These are phyloP conservation scores for Lutraria lutraria DNA, from an alignment of 2,888 invertebrate species.

Conservation along the genomic window DNA sequence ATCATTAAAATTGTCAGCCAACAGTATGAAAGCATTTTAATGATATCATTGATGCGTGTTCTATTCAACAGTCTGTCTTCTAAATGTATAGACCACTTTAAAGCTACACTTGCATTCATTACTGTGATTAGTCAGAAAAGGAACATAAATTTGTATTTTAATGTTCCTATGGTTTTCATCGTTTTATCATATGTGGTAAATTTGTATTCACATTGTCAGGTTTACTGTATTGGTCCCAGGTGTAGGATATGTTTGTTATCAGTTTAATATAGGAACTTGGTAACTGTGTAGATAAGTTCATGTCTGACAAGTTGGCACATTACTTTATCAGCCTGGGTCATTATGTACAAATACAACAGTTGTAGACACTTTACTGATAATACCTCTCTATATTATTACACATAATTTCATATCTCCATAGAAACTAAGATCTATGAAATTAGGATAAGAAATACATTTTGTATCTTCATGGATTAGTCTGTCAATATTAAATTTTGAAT, in stretches of 20 bases:
- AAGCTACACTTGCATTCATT: no score
- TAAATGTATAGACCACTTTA: no score
- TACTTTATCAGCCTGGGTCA: background rate
- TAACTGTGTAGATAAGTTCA: background rate
- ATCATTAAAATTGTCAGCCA: no score
- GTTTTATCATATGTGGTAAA: slow-evolving; percentile 4
- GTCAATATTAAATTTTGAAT: background rate
- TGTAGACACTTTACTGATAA: background rate
- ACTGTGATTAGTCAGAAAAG: no score
- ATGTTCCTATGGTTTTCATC: background rate
- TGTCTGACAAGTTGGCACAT: background rate
- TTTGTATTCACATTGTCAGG: background rate
- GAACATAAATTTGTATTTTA: background rate
- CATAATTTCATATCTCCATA: background rate
- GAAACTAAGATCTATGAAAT: background rate
- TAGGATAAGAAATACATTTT: background rate
- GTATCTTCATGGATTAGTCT: background rate
- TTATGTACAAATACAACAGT: background rate
- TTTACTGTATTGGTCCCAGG: background rate
- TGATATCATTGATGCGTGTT: no score
- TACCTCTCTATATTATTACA: background rate
- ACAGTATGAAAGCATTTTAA: no score
- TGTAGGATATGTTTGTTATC: background rate
- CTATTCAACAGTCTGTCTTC: no score
- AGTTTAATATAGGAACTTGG: background rate